phyloP scores from a whole-genome alignment of 2,797 vertebrate species.

The Rhinella marina region DNA sequence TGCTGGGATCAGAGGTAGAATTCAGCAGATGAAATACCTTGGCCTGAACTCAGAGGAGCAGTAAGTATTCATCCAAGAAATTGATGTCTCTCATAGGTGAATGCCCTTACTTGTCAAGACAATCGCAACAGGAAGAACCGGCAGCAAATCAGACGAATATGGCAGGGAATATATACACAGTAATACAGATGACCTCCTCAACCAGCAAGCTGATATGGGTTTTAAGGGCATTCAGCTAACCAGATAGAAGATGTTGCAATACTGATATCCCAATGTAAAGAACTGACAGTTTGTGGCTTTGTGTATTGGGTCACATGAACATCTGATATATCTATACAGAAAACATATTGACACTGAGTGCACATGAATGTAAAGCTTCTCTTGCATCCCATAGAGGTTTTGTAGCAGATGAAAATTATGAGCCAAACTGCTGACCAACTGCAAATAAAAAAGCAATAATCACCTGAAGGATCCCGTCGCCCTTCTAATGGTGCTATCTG shows the following conservation, averaged over 20 bases:
- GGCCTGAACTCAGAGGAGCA: slow-evolving; percentile 36
- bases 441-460: no score
- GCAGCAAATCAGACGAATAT: slow-evolving; percentile 32
- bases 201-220: not conserved
- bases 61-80: slow-evolving; percentile 38
- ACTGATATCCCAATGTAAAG: not conserved
- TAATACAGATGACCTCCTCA: not conserved
- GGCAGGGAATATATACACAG: slow-evolving; percentile 11
- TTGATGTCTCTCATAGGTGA: slow-evolving; percentile 45
- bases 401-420: no score
- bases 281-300: not conserved
- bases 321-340: not conserved
- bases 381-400: not conserved
- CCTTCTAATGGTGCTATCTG: no score
- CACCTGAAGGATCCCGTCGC: no score
- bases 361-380: not conserved
- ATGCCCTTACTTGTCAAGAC: slow-evolving; percentile 27
- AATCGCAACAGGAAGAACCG: slow-evolving; percentile 9
- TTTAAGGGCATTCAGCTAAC: not conserved
- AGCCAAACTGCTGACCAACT: no score
- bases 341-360: not conserved
- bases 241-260: no score
- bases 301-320: not conserved
- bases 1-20: slow-evolving; percentile 39
- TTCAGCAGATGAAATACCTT: slow-evolving; percentile 39